Base-by-base conservation (phyloP, 1,140 invertebrate genomes). In the Portunus trituberculatus region DNA sequence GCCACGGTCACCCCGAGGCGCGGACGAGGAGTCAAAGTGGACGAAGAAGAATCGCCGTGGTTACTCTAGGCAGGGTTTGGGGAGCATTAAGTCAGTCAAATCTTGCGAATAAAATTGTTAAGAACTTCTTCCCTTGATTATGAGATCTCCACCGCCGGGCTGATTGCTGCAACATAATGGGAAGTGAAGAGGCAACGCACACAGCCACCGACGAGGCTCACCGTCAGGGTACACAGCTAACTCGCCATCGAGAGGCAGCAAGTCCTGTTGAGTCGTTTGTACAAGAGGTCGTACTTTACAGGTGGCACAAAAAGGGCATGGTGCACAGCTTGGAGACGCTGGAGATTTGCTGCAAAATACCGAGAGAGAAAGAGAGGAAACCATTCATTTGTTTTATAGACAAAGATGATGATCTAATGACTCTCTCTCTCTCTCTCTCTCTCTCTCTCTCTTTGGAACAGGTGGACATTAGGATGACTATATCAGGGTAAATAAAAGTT, bases 71-170 rank as follows among this genome's bases (percentile, higher is more conserved):
- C 20, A 76, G 67, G 67, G 25, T 25, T 76, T 76, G 20, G 8
- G 67, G 67, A 25, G 67, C 67, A 76, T 76, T 76, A 76, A 76
- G 67, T 76, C 67, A 76, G 67, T 76, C 67, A 76, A 76, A n/a
- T 8, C n/a, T 76, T 25, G 20, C 16, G n/a, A 76, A 76, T 76
- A 76, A 76, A 76, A n/a, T 76, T 59, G 52, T 59, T 76, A 76
- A 76, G 67, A 20, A 20, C 20, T n/a, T 76, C 67, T 76, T n/a
- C n/a, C 12, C 67, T 76, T 76, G 67, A 76, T 76, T 76, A 76
- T 76, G 67, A 76, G 67, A 76, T 76, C 67, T 76, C 20, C 16
- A n/a, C 67, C 67, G 67, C 67, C 67, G 25, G 67, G 25, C 67
- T 76, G 67, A 76, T 76, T 76, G 67, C 25, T n/a, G 67, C 25